Base-by-base conservation (phyloP, 2,113 vertebrate species). In the Mormyrus iriodes region DNA sequence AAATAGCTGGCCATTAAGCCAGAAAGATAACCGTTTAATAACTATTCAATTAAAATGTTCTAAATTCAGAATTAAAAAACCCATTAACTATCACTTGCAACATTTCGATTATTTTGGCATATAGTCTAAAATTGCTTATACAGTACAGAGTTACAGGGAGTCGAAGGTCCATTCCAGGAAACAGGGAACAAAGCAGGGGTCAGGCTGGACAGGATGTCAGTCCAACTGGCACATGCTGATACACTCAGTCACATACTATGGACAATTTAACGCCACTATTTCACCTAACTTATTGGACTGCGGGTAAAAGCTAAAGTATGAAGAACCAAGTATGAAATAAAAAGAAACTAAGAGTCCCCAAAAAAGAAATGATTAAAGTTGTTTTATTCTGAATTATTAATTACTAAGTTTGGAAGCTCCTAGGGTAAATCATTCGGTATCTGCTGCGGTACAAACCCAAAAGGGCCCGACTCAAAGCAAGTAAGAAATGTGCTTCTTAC, bases 401-500 rank as follows among this genome's bases (percentile, higher is more conserved):
- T 49, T 15, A 51, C 83, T 42, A 79, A 49, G 21, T n/a, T 85
- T n/a, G 83, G 46, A 31, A 24, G 5, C 24, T 13, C 13, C 44
- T 31, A 9, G 42, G 21, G 46, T 84, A 48, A n/a, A 49, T 51
- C n/a, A 48, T n/a, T 48, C 6, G n/a, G 46, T 5, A 49, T 13
- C 1, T 3, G 39, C 15, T 39, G 1, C 73, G 15, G 17, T 79
- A 6, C 15, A 42, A 4, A 79, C 9, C 73, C 31, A 42, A 42
- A 76, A 42, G 17, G 19, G 13, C 61, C n/a, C 58, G 3, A 65
- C 58, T 13, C n/a, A 13, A 31, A 69, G 27, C 10, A 27, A 31
- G 10, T 13, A 3, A 12, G 39, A 21, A 24, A 3, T 13, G 58
- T 4, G 79, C 51, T 21, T 83, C 97, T 99, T 96, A 99, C 98